phyloP scores from a whole-genome alignment of 2,888 invertebrate species.

The Incurvaria masculella region DNA sequence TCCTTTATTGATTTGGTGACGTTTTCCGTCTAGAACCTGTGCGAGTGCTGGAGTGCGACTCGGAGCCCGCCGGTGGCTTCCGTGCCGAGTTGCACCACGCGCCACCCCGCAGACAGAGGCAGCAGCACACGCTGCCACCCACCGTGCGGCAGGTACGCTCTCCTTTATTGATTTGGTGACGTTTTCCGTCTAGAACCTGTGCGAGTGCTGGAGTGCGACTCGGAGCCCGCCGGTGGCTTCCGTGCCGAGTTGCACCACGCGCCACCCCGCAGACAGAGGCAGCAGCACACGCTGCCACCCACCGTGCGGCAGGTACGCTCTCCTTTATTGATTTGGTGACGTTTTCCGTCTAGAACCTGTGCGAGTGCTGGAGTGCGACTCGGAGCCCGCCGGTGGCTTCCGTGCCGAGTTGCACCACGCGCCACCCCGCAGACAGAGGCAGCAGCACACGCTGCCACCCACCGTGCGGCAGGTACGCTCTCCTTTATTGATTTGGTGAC shows the following conservation, averaged over 20 bases:
- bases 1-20: constrained; percentile 84
- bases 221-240: constrained; percentile 79
- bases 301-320: too few relatives aligned
- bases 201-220: constrained; percentile 84
- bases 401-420: constrained; percentile 73
- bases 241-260: constrained; percentile 73
- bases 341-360: constrained; percentile 91
- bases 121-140: constrained; percentile 18
- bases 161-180: constrained; percentile 84
- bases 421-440: constrained; percentile 37
- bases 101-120: constrained; percentile 37
- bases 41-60: constrained; percentile 84
- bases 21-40: constrained; percentile 88
- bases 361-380: constrained; percentile 84
- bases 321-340: constrained; percentile 84
- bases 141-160: too few relatives aligned
- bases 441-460: constrained; percentile 18
- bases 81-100: constrained; percentile 73
- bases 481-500: constrained; percentile 84
- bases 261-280: constrained; percentile 37
- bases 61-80: constrained; percentile 79
- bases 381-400: constrained; percentile 79
- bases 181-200: constrained; percentile 88
- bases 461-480: too few relatives aligned
- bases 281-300: constrained; percentile 18